Evolutionary conservation across 2,888 invertebrate species (phyloP).

Genomic region (Sussaba pulchella): DNA sequence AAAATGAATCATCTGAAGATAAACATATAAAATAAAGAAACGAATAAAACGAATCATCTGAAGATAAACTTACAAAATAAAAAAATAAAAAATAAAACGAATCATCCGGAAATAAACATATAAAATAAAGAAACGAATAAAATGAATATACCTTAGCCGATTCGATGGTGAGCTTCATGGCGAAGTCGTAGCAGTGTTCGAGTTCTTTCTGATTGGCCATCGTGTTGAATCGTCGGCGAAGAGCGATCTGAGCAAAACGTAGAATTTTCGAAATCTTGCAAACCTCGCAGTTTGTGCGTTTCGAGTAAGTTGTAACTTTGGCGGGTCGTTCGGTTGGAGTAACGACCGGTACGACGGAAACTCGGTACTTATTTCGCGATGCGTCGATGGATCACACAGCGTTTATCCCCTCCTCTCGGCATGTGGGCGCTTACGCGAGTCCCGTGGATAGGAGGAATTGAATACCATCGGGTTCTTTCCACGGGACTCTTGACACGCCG

Average conservation of each 20-base stretch:
- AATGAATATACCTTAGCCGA: conserved; percentile 76
- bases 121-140: conserved; percentile 1
- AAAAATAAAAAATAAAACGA: not conserved
- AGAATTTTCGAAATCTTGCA: conserved; percentile 12
- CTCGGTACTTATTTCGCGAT: conserved; percentile 71
- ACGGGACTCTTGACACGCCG: conserved; percentile 36
- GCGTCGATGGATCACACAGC: not conserved
- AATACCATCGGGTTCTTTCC: conserved; percentile 47
- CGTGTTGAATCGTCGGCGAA: conserved; percentile 9
- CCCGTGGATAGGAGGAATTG: conserved; percentile 23
- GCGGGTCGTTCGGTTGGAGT: conserved; percentile 63
- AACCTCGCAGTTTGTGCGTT: not conserved
- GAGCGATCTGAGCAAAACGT: not conserved
- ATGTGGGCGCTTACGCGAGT: not conserved
- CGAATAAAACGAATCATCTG: too few relatives aligned
- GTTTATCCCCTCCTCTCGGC: conserved; percentile 23
- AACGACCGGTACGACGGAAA: conserved; percentile 60
- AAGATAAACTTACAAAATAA: not conserved
- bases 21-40: too few relatives aligned
- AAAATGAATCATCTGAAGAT: too few relatives aligned
- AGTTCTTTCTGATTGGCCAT: conserved; percentile 74
- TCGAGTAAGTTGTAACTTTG: conserved; percentile 15
- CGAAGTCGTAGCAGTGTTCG: conserved; percentile 77
- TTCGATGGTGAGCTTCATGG: conserved; percentile 75
- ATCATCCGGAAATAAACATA: conserved; percentile 2